Conservation (phyloP, 2,888 invertebrate genomes). For the Alsophila aescularia region DNA sequence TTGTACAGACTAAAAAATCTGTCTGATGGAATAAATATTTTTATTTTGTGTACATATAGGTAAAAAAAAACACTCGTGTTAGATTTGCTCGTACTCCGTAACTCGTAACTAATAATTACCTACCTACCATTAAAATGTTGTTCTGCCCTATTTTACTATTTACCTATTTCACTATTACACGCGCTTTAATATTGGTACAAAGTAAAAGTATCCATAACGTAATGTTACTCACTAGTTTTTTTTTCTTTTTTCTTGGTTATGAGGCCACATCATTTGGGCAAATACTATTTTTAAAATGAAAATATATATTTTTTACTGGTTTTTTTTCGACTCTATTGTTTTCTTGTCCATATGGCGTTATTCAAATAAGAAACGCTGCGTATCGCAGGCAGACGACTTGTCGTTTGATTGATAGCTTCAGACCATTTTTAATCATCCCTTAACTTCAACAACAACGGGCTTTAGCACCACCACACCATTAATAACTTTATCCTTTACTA, state of each 20-base stretch:
- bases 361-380: constrained; percentile 73
- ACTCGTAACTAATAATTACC: no score
- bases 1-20: constrained; percentile 40
- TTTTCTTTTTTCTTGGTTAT: neutral
- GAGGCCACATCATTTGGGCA: neutral
- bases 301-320: neutral
- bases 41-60: no score
- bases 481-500: constrained; percentile 26
- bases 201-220: no score
- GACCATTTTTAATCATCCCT: constrained; percentile 77
- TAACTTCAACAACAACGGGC: constrained; percentile 32
- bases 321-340: constrained; percentile 28
- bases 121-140: no score
- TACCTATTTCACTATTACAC: no score
- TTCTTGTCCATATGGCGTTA: constrained; percentile 52
- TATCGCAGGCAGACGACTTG: constrained; percentile 67
- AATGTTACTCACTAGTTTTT: no score
- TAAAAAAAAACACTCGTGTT: no score
- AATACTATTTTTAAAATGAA: no score
- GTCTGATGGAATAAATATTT: no score
- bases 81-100: no score
- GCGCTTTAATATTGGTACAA: no score
- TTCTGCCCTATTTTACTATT: no score
- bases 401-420: constrained; percentile 76
- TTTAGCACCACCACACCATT: constrained; percentile 24